These are phyloP conservation scores for Drosophila azteca DNA, from an alignment of 1,140 invertebrate species.

Conservation along the genomic window DNA sequence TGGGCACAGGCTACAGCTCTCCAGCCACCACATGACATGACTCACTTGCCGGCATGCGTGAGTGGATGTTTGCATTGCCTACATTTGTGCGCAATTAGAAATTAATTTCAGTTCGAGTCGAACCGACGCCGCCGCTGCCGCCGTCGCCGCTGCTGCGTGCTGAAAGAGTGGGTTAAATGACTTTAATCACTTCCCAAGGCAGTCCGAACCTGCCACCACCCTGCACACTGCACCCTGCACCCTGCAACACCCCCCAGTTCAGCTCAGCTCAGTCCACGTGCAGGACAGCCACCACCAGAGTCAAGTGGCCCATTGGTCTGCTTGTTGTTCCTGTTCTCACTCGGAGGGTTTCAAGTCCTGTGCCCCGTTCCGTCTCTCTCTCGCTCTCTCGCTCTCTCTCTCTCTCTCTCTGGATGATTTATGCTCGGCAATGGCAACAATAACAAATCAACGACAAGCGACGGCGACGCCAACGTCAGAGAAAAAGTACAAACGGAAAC, in stretches of 20 bases:
- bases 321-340: not conserved
- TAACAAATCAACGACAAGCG: slow-evolving; percentile 76
- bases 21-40: too few species aligned
- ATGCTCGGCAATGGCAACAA: slow-evolving; percentile 74
- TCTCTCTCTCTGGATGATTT: slow-evolving; percentile 57
- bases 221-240: slow-evolving; percentile 30
- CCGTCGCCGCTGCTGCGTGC: slow-evolving; percentile 29
- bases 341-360: not conserved
- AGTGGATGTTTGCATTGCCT: slow-evolving; percentile 49
- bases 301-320: slow-evolving; percentile 33
- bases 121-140: not conserved
- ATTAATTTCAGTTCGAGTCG: slow-evolving; percentile 65
- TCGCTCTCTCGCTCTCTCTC: not conserved
- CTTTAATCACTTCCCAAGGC: slow-evolving; percentile 80
- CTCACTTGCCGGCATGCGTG: too few species aligned
- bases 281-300: slow-evolving; percentile 12
- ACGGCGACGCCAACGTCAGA: slow-evolving; percentile 47
- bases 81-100: slow-evolving; percentile 78
- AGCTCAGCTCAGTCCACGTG: not conserved
- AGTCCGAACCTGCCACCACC: slow-evolving; percentile 21
- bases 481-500: slow-evolving; percentile 80
- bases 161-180: slow-evolving; percentile 76
- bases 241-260: not conserved
- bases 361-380: not conserved
- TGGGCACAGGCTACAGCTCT: not conserved